Percentiles rank a stretch among this genome's conserved stretches.
Evolutionary conservation across 2,113 vertebrate species (phyloP).

Genomic region (Ammospiza caudacuta): DNA sequence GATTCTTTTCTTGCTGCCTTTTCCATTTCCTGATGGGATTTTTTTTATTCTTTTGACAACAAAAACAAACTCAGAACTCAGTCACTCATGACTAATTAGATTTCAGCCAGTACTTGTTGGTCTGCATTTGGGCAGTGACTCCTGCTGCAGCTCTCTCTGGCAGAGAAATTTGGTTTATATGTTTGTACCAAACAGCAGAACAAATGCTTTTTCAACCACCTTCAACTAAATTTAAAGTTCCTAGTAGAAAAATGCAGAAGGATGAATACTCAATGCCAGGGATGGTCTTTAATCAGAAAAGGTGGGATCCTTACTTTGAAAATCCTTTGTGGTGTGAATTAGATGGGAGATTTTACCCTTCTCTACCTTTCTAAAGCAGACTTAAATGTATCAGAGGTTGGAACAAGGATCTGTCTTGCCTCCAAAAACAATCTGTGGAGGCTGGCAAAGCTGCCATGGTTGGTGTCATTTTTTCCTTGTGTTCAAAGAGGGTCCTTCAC

Average conservation of each 20-base stretch:
- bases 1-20: not conserved
- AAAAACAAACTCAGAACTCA: not conserved
- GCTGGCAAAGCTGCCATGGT: not conserved
- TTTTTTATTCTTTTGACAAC: not conserved
- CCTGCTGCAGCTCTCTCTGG: not conserved
- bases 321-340: not conserved
- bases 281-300: not conserved
- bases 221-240: not conserved
- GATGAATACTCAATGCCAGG: not conserved
- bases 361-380: not conserved
- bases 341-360: not conserved
- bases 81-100: not conserved
- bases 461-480: not conserved
- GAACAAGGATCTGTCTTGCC: not conserved
- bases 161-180: not conserved
- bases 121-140: not conserved
- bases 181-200: not conserved
- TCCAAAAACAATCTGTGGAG: not conserved
- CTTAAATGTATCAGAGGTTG: not conserved
- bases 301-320: not conserved
- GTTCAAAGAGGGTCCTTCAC: not conserved
- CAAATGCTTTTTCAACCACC: not conserved
- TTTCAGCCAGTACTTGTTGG: not conserved
- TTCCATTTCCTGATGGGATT: not conserved
- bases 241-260: not conserved